Percentiles rank a stretch among this genome's conserved stretches.
Conservation (phyloP, 2,888 invertebrate genomes). For the Stenoptilia bipunctidactyla region DNA sequence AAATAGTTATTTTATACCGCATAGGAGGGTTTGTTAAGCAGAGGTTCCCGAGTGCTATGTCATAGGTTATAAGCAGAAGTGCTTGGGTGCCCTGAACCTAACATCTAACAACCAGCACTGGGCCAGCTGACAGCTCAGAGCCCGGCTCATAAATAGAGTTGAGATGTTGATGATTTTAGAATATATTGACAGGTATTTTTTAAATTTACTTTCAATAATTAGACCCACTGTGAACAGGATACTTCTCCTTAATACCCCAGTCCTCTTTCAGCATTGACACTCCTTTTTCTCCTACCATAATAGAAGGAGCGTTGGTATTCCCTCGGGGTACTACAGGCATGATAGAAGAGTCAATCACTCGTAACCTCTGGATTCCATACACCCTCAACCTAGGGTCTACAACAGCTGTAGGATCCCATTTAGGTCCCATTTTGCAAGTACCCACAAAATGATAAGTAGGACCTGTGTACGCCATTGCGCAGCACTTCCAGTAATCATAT, state of each 20-base stretch:
- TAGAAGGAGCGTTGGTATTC: constrained; percentile 84
- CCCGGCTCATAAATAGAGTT: too few species aligned
- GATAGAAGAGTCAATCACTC: constrained; percentile 83
- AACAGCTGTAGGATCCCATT: constrained; percentile 69
- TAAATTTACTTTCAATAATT: too few species aligned
- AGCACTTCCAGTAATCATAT: constrained; percentile 75
- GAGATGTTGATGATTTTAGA: too few species aligned
- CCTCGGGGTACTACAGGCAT: constrained; percentile 84
- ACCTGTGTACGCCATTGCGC: constrained; percentile 68
- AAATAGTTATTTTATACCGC: too few species aligned
- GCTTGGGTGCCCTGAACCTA: too few species aligned
- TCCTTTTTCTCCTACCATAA: constrained; percentile 81
- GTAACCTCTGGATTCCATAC: constrained; percentile 67
- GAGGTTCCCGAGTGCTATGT: too few species aligned
- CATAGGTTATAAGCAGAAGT: too few species aligned
- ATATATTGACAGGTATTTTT: too few species aligned
- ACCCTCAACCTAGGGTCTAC: constrained; percentile 77
- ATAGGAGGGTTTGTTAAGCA: too few species aligned
- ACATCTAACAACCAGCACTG: too few species aligned
- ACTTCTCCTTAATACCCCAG: constrained; percentile 24
- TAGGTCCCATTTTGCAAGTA: constrained; percentile 65
- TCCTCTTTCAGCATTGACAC: constrained; percentile 31
- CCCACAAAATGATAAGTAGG: constrained; percentile 56
- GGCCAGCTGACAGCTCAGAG: too few species aligned
- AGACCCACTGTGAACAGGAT: too few species aligned